A percentile compares a stretch with the other conserved stretches of the same genome.
Conservation (phyloP, 2,113 vertebrate genomes). For the Callorhinus ursinus region DNA sequence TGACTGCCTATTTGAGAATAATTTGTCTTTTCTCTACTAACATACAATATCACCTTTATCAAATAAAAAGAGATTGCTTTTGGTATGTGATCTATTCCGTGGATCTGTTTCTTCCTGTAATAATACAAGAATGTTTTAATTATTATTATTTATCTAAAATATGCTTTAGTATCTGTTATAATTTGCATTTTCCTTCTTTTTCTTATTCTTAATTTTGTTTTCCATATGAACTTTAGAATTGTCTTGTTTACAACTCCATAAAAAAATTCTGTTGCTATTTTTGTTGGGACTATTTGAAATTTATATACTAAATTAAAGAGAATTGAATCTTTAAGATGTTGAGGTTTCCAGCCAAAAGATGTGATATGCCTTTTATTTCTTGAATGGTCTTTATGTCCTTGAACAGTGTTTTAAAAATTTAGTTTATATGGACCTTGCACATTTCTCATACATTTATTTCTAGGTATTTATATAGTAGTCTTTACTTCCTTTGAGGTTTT, state of each 20-base stretch:
- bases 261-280: background rate
- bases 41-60: background rate
- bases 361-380: background rate
- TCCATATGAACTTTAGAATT: background rate
- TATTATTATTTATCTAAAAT: background rate
- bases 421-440: background rate
- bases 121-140: background rate
- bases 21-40: background rate
- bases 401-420: background rate
- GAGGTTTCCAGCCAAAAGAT: background rate
- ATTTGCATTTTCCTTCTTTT: background rate
- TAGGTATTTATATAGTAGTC: background rate
- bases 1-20: background rate
- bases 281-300: background rate
- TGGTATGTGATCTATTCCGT: background rate
- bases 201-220: background rate
- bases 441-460: background rate
- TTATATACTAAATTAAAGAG: background rate
- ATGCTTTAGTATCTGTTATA: background rate
- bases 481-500: background rate
- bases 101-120: background rate
- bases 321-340: slow-evolving; percentile 34
- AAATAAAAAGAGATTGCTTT: background rate
- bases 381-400: background rate
- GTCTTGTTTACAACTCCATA: background rate